Conservation (phyloP, 2,888 invertebrate species). For the Andrena trimmerana region DNA sequence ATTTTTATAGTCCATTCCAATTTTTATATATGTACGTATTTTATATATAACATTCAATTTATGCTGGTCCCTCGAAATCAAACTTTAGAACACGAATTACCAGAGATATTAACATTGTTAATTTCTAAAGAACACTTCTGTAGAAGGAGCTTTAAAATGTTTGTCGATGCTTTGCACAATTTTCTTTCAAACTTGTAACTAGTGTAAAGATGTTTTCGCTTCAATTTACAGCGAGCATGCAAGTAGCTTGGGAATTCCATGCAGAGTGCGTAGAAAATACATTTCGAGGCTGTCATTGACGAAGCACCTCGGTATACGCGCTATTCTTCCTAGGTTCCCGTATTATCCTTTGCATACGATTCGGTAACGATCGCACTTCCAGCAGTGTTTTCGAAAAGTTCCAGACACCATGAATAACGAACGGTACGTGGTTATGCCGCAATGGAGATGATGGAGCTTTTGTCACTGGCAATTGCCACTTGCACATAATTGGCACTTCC, state of each 20-base stretch:
- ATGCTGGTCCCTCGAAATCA: neutral
- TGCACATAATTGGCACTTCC: slow-evolving; percentile 48
- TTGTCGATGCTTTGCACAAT: neutral
- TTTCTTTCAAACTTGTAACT: neutral
- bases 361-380: slow-evolving; percentile 13
- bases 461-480: slow-evolving; percentile 56
- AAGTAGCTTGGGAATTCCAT: neutral
- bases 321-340: neutral
- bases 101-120: neutral
- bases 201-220: neutral
- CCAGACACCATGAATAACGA: neutral
- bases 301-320: neutral
- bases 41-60: no score
- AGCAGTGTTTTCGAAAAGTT: slow-evolving; percentile 2
- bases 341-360: neutral
- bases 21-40: no score
- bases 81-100: no score
- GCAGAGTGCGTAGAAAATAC: neutral
- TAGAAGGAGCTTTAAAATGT: neutral
- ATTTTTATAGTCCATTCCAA: no score
- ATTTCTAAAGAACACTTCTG: neutral
- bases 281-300: neutral
- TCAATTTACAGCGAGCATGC: neutral
- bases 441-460: slow-evolving; percentile 30
- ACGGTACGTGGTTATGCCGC: slow-evolving; percentile 16